These are phyloP conservation scores for Microtus oregoni DNA, from an alignment of 2,113 vertebrate genomes.

Conservation along the genomic window DNA sequence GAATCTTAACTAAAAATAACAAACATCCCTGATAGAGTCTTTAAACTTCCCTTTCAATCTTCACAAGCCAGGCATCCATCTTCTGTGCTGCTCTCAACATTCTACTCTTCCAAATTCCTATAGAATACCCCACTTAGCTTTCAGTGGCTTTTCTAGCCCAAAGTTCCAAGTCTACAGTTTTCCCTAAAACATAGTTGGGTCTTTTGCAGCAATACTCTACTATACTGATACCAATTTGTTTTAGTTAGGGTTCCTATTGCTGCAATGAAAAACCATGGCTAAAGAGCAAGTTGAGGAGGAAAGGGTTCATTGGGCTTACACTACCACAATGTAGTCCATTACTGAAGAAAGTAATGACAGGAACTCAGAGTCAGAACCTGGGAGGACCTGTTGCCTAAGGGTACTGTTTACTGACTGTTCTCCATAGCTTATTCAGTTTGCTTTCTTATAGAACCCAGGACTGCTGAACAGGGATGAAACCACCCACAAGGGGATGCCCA, in stretches of 20 bases:
- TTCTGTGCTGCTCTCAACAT: neutral
- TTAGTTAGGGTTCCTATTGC: neutral
- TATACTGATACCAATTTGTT: neutral
- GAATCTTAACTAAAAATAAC: neutral
- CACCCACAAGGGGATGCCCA: neutral
- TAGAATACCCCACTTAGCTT: neutral
- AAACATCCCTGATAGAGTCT: neutral
- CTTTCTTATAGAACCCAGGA: neutral
- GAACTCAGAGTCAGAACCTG: neutral
- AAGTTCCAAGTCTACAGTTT: neutral
- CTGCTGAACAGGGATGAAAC: fast-evolving
- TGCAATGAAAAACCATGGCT: neutral
- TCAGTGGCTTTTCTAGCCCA: neutral
- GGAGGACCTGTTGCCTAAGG: neutral
- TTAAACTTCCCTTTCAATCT: neutral
- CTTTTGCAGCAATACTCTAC: neutral
- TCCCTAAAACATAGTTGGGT: neutral
- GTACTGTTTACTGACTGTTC: neutral
- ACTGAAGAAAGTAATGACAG: neutral
- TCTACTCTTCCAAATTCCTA: neutral
- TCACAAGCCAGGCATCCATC: neutral
- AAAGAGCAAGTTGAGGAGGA: neutral
- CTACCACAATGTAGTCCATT: neutral
- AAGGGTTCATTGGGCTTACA: neutral
- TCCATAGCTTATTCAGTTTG: neutral